Base-by-base conservation (phyloP, 2,797 vertebrate genomes). In the Philypnodon macrostomus region DNA sequence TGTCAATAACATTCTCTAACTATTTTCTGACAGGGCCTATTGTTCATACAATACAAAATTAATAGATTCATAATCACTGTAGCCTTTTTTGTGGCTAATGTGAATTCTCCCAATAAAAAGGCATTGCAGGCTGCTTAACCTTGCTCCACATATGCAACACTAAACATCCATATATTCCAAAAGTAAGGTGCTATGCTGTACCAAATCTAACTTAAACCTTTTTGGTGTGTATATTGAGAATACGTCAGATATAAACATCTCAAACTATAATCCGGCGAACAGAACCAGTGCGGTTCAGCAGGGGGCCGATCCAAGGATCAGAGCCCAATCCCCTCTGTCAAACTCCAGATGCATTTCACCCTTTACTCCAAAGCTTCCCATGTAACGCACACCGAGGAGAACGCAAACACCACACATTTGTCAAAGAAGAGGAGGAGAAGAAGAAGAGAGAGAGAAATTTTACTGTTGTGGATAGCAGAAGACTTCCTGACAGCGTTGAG, bases 291-390 rank as follows among this genome's bases (percentile, higher is more conserved):
- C 4, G 46, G 47, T 57, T 74, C 55, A 44, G 58, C 47, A 15
- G 61, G 49, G 37, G 29, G 26, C 41, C 27, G 49, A 39, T 18
- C 32, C 9, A 2, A n/a, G 53, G 67, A 79, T 77, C 62, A 72
- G 42, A 65, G 47, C 46, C 52, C 50, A 51, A 58, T 61, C 72
- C 58, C 38, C 54, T 59, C 54, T n/a, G 17, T 58, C 57, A 64
- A 54, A 38, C 72, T 66, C 62, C 57, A 72, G 47, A 36, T 16
- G 15, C 32, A 41, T 70, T 49, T 54, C 59, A 53, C 35, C 40
- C 41, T 44, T 47, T 56, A n/a, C 6, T n/a, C 21, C 13, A 24
- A 55, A 63, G 40, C 34, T 41, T 55, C 4, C 35, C 29, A 47
- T 32, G 54, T 47, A 32, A 26, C 37, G 16, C 35, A 17, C 33